Evolutionary conservation across 2,888 invertebrate species (phyloP), one percentile per base, ranked within the genome.

Genomic region (Epirrhoe alternata): DNA sequence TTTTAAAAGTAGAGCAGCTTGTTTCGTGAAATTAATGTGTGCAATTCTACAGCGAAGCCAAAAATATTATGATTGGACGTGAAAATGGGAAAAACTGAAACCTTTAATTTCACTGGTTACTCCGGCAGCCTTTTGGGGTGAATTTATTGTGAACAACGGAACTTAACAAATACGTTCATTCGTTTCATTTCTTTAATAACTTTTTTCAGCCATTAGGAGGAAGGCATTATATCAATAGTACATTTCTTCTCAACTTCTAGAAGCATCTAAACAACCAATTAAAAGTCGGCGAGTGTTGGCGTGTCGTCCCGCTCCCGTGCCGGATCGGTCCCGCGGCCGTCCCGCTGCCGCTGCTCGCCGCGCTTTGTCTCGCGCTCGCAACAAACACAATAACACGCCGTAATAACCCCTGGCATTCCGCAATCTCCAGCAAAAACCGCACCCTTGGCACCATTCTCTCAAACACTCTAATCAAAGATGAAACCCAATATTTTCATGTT

Each of bases 341-440:
- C 5, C 47, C 14, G 33, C 33, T 1, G 6, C 33, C 33, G 6
- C 7, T 7, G 4, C 7, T 8, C 49, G 55, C 52, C 57, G 58
- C 63, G 52, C 64, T 49, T 59, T 59, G 58, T 64, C 58, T 58
- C 58, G 6, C 57, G 12, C 53, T 31, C 49, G 16, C 60, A 60
- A 54, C 60, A 61, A 65, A 61, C 60, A 61, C 65, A 66, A 66
- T 66, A 61, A 57, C 66, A 38, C 52, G 31, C 53, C 31, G 57
- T 61, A 61, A 65, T 65, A 65, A 57, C 61, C 61, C 56, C 51
- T 53, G 57, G 49, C 61, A 66, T 57, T 66, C 66, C 57, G 61
- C 66, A 53, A 66, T 58, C 60, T 56, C 59, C 16, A 55, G 59
- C 55, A 60, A 42, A 59, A 59, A 42, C 60, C 14, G 14, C 52